Percentiles rank a stretch among this genome's conserved stretches.
Conservation (phyloP, 1,140 invertebrate genomes). For the Helicoverpa zea region DNA sequence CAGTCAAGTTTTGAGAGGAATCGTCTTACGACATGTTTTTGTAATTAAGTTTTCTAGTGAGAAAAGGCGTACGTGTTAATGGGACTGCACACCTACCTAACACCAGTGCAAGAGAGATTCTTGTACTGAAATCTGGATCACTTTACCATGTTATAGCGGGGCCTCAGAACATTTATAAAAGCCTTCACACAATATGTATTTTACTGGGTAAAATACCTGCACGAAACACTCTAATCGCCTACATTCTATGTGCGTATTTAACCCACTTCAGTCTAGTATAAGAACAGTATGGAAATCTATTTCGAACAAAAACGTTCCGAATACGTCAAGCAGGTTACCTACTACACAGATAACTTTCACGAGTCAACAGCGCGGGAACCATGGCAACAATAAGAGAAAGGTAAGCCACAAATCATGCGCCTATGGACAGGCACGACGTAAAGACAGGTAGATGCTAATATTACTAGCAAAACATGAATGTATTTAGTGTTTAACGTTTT, state of each 20-base stretch:
- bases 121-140: too few species aligned
- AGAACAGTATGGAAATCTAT: constrained; percentile 36
- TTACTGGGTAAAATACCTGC: background rate
- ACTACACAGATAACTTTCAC: constrained; percentile 38
- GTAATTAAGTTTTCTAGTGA: too few species aligned
- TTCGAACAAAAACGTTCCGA: constrained; percentile 19
- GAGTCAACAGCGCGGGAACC: constrained; percentile 17
- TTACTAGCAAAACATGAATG: background rate
- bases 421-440: background rate
- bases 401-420: constrained; percentile 45
- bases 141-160: background rate
- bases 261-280: background rate
- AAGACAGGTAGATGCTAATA: background rate
- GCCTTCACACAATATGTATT: background rate
- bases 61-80: too few species aligned
- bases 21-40: too few species aligned
- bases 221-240: background rate
- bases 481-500: background rate
- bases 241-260: background rate
- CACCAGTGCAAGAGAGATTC: too few species aligned
- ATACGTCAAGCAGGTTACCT: constrained; percentile 14
- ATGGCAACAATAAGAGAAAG: constrained; percentile 44
- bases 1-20: background rate
- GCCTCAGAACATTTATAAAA: background rate
- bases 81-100: too few species aligned